Base-by-base conservation (phyloP, 2,888 invertebrate species). In the Phanerotoma sp. region DNA sequence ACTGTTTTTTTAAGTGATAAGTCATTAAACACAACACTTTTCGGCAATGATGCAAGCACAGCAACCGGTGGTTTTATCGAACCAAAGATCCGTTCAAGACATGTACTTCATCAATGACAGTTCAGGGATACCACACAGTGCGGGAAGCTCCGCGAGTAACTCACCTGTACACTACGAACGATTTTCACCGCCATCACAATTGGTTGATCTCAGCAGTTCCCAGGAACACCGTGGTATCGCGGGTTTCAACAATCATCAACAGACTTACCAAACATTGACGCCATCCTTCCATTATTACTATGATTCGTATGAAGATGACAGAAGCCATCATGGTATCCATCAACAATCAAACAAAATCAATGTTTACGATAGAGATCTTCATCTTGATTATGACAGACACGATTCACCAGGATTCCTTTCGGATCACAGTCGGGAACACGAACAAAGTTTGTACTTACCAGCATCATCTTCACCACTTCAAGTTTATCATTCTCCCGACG, bases 61-160 rank as follows among this genome's bases (percentile, higher is more conserved):
- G 9, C 71, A 70, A 33, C 57, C 67, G 41, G 62, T 68, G 50
- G 54, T 55, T 18, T 51, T 66, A 1, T 66, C 11, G 38, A 30
- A 13, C 38, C 52, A 41, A 20, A 21, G 33, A 30, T 18, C 20
- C 5, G 56, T 68, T 20, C 64, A 64, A 6, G 64, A 64, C 18
- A 51, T 68, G 42, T 65, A 69, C 25, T 46, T 66, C 18, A 47
- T 72, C 13, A 68, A 69, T 47, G 72, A 72, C 58, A 38, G 38
- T 50, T 69, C 71, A 15, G 72, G 72, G 0, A 67, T 72, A 7
- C 71, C 72, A 0, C 69, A 72, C 49, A 73, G 72, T 51, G 72
- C 67, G 9, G 72, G 69, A 15, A 75, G 74, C 53, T 75, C 75
- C 1, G 69, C 72, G 1, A 72, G 74, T 40, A 73, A 71, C 25